Percentiles rank a stretch among this genome's conserved stretches.
These are phyloP conservation scores for Eretmocerus hayati DNA, from an alignment of 2,888 invertebrate species.

Conservation along the genomic window DNA sequence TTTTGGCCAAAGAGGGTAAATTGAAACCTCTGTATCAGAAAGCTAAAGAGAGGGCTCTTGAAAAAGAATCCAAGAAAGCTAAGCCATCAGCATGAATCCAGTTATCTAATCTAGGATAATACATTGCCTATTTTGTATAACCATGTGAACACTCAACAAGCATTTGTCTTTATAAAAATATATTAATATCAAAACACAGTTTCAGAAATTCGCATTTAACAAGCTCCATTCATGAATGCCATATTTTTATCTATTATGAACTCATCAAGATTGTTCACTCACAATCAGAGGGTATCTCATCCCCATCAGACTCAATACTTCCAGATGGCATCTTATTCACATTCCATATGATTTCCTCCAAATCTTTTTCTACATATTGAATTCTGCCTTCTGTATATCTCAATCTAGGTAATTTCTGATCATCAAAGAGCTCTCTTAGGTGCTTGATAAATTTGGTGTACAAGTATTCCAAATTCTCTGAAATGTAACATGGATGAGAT, in stretches of 20 bases:
- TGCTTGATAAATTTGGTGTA: not conserved
- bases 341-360: slow-evolving; percentile 4
- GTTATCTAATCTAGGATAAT: no score
- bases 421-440: not conserved
- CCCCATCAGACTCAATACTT: no score
- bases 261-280: no score
- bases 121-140: no score
- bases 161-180: no score
- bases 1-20: slow-evolving; percentile 87
- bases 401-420: slow-evolving; percentile 9
- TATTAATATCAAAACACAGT: no score
- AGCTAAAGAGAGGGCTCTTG: slow-evolving; percentile 70
- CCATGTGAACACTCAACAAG: no score
- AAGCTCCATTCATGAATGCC: not conserved
- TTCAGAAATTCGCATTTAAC: no score
- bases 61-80: slow-evolving; percentile 56
- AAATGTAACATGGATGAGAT: not conserved
- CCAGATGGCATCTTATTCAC: no score
- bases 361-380: slow-evolving; percentile 1
- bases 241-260: no score
- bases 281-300: no score
- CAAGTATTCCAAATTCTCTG: slow-evolving; percentile 3
- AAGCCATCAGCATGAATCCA: slow-evolving; percentile 46
- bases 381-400: slow-evolving; percentile 1
- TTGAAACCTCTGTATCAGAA: slow-evolving; percentile 82